A percentile compares a stretch with the other conserved stretches of the same genome.
Conservation (phyloP, 2,797 vertebrate genomes). For the Intellagama lesueurii region DNA sequence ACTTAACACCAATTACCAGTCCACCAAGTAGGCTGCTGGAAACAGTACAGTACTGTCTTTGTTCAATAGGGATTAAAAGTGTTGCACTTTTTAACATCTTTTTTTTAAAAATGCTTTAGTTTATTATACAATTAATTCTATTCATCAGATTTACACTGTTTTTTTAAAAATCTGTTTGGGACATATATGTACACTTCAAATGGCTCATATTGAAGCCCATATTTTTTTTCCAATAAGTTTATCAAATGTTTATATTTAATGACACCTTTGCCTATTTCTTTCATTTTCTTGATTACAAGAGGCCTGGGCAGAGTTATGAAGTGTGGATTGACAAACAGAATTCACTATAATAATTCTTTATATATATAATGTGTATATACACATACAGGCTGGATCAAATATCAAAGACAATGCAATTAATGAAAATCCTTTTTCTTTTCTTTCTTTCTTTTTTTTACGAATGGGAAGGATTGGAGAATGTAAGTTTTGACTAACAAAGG, state of each 20-base stretch:
- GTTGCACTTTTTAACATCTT: neutral
- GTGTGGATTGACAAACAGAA: constrained; percentile 39
- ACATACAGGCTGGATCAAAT: neutral
- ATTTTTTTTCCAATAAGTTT: constrained; percentile 30
- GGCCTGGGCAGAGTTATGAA: neutral
- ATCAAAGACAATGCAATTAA: constrained; percentile 50
- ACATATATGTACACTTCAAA: constrained; percentile 7
- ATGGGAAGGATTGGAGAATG: neutral
- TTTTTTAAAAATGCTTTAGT: constrained; percentile 19
- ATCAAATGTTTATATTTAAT: constrained; percentile 28
- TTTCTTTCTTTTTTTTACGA: neutral
- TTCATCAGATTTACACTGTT: constrained; percentile 23
- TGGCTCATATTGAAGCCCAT: neutral
- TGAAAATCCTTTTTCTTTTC: constrained; percentile 24
- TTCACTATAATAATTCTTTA: constrained; percentile 18
- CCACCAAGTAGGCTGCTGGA: constrained; percentile 27
- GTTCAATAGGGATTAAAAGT: constrained; percentile 23
- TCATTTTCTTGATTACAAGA: constrained; percentile 45
- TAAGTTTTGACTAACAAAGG: constrained; percentile 37
- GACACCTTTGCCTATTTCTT: constrained; percentile 1
- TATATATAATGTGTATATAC: too few species aligned
- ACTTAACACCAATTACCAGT: neutral
- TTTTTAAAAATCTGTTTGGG: constrained; percentile 40
- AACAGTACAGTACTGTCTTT: constrained; percentile 8
- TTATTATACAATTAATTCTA: constrained; percentile 32